A percentile compares a stretch with the other conserved stretches of the same genome.
Conservation (phyloP, 1,140 invertebrate genomes). For the Drosophila orena region DNA sequence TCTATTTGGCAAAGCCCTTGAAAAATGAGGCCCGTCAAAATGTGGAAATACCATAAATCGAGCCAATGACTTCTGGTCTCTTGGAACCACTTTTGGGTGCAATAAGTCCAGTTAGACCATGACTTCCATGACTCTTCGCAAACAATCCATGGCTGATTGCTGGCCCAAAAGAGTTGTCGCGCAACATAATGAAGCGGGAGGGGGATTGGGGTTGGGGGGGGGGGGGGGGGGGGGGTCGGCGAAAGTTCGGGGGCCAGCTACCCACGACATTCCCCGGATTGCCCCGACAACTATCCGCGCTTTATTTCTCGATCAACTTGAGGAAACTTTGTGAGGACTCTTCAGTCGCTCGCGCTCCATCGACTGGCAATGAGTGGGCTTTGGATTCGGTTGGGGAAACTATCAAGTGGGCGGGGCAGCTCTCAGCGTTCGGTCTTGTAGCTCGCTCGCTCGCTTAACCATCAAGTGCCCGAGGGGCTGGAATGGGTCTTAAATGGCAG, state of each 20-base stretch:
- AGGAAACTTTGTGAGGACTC: slow-evolving; percentile 41
- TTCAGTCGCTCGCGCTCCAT: slow-evolving; percentile 45
- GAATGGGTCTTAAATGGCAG: not conserved
- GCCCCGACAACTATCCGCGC: not conserved
- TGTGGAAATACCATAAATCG: not conserved
- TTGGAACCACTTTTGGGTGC: not conserved
- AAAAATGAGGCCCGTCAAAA: not conserved
- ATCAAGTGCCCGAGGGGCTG: slow-evolving; percentile 13
- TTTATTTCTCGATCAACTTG: slow-evolving; percentile 59
- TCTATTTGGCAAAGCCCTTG: too few species aligned
- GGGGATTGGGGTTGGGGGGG: too few species aligned
- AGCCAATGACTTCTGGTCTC: not conserved
- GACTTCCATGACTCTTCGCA: slow-evolving; percentile 9
- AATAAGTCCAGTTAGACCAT: not conserved
- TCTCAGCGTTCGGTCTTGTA: slow-evolving; percentile 11
- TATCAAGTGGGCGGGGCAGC: slow-evolving; percentile 41
- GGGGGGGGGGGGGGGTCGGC: slow-evolving; percentile 5
- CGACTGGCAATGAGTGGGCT: slow-evolving; percentile 47
- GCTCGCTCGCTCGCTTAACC: slow-evolving; percentile 42
- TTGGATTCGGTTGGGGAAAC: slow-evolving; percentile 33
- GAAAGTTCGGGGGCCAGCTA: not conserved
- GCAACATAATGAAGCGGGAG: slow-evolving; percentile 34
- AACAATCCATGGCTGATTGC: slow-evolving; percentile 31
- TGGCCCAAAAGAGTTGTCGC: slow-evolving; percentile 31
- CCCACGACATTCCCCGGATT: not conserved